These are phyloP conservation scores for Calosoma granatense DNA, from an alignment of 1,140 invertebrate genomes.

Conservation along the genomic window DNA sequence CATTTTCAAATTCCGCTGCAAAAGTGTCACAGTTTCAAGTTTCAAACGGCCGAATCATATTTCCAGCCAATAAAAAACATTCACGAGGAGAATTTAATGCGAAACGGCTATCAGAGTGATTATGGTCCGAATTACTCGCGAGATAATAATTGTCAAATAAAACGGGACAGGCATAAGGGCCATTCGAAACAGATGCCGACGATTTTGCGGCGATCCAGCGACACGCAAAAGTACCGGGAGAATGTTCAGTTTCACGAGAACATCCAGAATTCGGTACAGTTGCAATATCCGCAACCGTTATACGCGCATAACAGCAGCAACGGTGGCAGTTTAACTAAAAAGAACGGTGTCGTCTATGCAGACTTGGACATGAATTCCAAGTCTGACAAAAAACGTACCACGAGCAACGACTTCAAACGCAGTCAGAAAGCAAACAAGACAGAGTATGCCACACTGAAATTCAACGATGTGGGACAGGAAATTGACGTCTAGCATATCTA, in stretches of 20 bases:
- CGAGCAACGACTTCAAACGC: background rate
- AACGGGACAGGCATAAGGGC: slow-evolving; percentile 27
- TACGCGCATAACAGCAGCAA: slow-evolving; percentile 13
- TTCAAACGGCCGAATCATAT: slow-evolving; percentile 49
- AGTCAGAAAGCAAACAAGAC: slow-evolving; percentile 30
- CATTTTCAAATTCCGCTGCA: slow-evolving; percentile 51
- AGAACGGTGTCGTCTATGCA: slow-evolving; percentile 33
- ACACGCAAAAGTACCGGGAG: slow-evolving; percentile 24
- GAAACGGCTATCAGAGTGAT: slow-evolving; percentile 35
- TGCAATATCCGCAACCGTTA: slow-evolving; percentile 33
- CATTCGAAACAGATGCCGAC: slow-evolving; percentile 23
- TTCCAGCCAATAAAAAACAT: slow-evolving; percentile 51
- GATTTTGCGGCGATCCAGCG: slow-evolving; percentile 25
- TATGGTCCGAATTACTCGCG: slow-evolving; percentile 24
- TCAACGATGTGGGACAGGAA: slow-evolving; percentile 62
- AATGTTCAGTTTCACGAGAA: slow-evolving; percentile 30
- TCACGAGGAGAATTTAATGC: slow-evolving; percentile 40
- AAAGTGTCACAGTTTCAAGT: slow-evolving; percentile 58
- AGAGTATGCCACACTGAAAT: slow-evolving; percentile 66
- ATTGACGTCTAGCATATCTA: slow-evolving; percentile 58
- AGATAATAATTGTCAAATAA: slow-evolving; percentile 22
- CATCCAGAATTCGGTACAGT: slow-evolving; percentile 29
- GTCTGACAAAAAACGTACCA: slow-evolving; percentile 11
- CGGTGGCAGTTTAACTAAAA: slow-evolving; percentile 17
- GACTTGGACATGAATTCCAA: slow-evolving; percentile 30